Conservation (phyloP, 2,113 vertebrate species). For the Saccopteryx bilineata region DNA sequence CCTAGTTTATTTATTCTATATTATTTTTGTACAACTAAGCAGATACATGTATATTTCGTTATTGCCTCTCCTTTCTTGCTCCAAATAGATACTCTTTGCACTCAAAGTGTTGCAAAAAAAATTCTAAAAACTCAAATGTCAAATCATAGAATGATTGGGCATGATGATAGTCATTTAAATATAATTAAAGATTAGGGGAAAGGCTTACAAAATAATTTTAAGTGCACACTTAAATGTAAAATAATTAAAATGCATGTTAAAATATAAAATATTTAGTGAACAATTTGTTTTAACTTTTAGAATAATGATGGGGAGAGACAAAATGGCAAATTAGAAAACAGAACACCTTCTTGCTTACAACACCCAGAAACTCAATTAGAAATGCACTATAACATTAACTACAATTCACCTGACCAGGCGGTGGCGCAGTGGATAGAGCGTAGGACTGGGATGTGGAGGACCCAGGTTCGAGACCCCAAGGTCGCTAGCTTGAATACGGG, state of each 20-base stretch:
- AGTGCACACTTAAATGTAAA: slow-evolving; percentile 7
- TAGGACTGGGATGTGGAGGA: too few species aligned
- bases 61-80: not conserved
- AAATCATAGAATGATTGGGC: not conserved
- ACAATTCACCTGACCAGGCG: not conserved
- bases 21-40: not conserved
- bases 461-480: too few species aligned
- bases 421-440: too few species aligned
- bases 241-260: slow-evolving; percentile 7
- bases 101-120: not conserved
- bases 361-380: not conserved
- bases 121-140: slow-evolving; percentile 5
- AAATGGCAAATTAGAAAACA: slow-evolving; percentile 14
- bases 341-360: not conserved
- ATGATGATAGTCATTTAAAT: not conserved
- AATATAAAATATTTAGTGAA: slow-evolving; percentile 4
- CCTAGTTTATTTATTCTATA: not conserved
- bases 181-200: slow-evolving; percentile 2
- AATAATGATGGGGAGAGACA: not conserved
- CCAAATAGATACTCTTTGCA: not conserved
- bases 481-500: too few species aligned
- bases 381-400: not conserved
- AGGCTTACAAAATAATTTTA: slow-evolving; percentile 41
- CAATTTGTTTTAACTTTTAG: slow-evolving; percentile 7
- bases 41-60: not conserved